Base-by-base conservation (phyloP, 2,113 vertebrate genomes). In the Ochotona princeps region DNA sequence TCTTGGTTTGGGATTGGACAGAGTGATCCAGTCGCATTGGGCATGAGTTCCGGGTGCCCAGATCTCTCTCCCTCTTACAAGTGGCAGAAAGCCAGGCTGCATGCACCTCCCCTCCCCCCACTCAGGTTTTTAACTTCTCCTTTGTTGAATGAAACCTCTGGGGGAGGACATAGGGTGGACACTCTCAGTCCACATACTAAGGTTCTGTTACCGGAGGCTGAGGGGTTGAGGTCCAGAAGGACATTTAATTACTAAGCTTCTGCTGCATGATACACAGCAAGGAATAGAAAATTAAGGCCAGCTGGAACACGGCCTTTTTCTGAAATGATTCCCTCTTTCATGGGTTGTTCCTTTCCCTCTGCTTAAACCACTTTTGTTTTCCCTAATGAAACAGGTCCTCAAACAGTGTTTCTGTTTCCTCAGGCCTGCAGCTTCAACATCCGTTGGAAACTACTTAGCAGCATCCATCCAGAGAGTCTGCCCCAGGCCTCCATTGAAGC, bases 141-240 rank as follows among this genome's bases (percentile, higher is more conserved):
- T 26, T 47, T 67, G 65, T 75, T 21, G 72, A 30, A 38, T n/a
- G 51, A 73, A 60, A 49, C 70, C 60, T 73, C 21, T 87, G 66
- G 79, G 63, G 30, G 57, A 61, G 73, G 4, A 25, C 44, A 1
- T 20, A 3, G 26, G 15, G 63, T 8, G 51, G 57, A 11, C 1
- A 0, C 70, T 2, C 14, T 30, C 21, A 0, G 1, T n/a, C 5
- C 30, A 9, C 8, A 63, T 28, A 60, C 6, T 21, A 13, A 30
- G 35, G 35, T 26, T 60, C n/a, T 47, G 11, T 92, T 83, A 87
- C 66, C 23, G 30, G 11, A 69, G 54, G 10, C 69, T 0, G 0
- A 69, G 47, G 5, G 20, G 28, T 93, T 78, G 28, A 73, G 54
- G 60, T 93, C 28, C n/a, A 18, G 12, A 28, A 3, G 26, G 21